Conservation (phyloP, 2,888 invertebrate genomes). For the Parasteatoda lunata region DNA sequence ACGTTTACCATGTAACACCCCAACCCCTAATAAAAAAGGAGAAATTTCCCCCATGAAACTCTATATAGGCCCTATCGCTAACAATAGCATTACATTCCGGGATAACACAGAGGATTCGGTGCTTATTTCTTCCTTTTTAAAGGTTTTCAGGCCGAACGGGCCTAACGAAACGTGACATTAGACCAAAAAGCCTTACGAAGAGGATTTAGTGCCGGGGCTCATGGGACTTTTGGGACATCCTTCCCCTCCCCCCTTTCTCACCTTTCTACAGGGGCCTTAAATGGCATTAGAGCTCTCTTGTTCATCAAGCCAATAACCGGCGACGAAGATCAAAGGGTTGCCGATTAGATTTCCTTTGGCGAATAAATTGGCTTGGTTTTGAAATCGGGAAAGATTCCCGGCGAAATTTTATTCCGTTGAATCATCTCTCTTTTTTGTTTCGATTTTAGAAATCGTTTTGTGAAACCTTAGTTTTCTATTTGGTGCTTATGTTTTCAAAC, state of each 20-base stretch:
- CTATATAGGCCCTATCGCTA: slow-evolving; percentile 42
- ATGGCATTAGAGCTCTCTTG: slow-evolving; percentile 66
- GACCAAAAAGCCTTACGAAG: slow-evolving; percentile 62
- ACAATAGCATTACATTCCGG: slow-evolving; percentile 62
- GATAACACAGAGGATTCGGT: slow-evolving; percentile 23
- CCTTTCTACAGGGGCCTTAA: slow-evolving; percentile 61
- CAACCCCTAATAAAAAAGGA: slow-evolving; percentile 4
- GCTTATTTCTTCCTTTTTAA: slow-evolving; percentile 54
- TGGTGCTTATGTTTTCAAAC: no score
- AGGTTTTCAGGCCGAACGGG: slow-evolving; percentile 37
- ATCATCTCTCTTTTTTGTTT: no score
- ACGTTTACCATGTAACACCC: slow-evolving; percentile 10
- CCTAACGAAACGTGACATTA: slow-evolving; percentile 57
- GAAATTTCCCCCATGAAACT: slow-evolving; percentile 35
- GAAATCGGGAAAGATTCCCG: background rate
- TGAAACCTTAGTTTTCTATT: no score
- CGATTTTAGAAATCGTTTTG: no score
- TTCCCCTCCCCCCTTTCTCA: slow-evolving; percentile 52
- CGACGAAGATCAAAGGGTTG: slow-evolving; percentile 53
- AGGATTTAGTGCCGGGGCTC: slow-evolving; percentile 46
- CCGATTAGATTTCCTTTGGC: slow-evolving; percentile 51
- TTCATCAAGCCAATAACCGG: slow-evolving; percentile 67
- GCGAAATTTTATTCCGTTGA: no score
- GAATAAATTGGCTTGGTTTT: background rate
- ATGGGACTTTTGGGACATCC: slow-evolving; percentile 18